Base-by-base conservation (phyloP, 2,113 vertebrate genomes). In the Galeopterus variegatus region DNA sequence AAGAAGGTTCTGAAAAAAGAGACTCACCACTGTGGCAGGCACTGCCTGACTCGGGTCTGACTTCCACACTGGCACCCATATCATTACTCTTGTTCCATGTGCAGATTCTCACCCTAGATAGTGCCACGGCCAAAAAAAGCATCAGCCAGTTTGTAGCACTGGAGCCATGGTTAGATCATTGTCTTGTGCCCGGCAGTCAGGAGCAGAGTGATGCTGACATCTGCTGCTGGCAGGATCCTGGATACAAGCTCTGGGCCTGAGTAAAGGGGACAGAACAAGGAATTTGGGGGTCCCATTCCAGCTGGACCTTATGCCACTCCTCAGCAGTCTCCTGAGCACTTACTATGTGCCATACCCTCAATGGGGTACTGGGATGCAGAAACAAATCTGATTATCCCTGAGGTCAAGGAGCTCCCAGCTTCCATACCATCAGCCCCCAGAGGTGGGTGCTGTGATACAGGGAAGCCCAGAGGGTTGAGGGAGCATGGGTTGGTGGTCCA, bases 111-210 rank as follows among this genome's bases (percentile, higher is more conserved):
- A 36, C 79, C 79, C 75, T 56, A 69, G 24, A 50, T 5, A 21
- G 72, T 36, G 62, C 69, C 85, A 88, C 93, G 64, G 52, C 83
- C 58, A n/a, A 23, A 33, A 80, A 92, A 76, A 90, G 75, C 64
- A 95, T 24, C 79, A 41, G 58, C 21, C 5, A 6, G 58, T 56
- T 26, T 80, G 62, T 65, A 84, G 79, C 62, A 58, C 75, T 80
- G 50, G 64, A 75, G 70, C 36, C 70, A 28, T 0, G 8, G 67
- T 93, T 54, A 95, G 84, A 33, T 92, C 64, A 94, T 11, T 85
- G 86, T 87, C 96, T 80, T 76, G 23, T 65, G 88, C 69, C 52
- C 84, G 69, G 90, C 36, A 72, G 92, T 36, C 0, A 4, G 70
- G 23, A 67, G 26, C 23, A 52, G 8, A 70, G 36, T 21, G 83